Evolutionary conservation across 1,140 invertebrate genomes (phyloP).

Genomic region (Akabosia matsudoensis): DNA sequence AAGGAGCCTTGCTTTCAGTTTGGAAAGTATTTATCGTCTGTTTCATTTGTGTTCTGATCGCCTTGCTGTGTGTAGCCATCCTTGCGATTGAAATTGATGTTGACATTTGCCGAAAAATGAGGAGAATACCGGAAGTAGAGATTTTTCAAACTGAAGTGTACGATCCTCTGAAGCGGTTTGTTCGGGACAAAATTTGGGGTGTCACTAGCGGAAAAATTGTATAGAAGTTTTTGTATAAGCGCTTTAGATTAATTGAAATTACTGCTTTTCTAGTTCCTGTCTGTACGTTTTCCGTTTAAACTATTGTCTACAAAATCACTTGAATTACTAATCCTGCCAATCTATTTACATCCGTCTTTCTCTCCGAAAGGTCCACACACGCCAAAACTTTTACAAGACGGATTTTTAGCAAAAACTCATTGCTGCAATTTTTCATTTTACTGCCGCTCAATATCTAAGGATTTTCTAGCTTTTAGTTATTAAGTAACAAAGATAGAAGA

Average conservation of each 20-base stretch:
- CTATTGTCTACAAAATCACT: not conserved
- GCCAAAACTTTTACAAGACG: not conserved
- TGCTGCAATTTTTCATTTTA: not conserved
- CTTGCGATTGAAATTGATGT: constrained; percentile 44
- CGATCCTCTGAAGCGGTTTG: constrained; percentile 39
- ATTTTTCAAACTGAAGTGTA: constrained; percentile 44
- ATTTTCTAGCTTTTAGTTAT: not conserved
- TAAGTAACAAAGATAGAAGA: not conserved
- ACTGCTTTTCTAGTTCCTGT: not conserved
- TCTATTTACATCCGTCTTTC: not conserved
- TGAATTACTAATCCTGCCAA: constrained; percentile 7
- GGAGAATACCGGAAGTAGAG: constrained; percentile 46
- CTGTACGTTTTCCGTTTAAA: not conserved
- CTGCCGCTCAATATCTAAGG: not conserved
- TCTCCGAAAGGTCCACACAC: constrained; percentile 13
- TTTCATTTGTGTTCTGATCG: constrained; percentile 44
- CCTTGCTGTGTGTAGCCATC: constrained; percentile 40
- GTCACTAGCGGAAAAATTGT: not conserved
- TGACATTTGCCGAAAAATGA: constrained; percentile 45
- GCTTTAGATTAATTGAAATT: not conserved
- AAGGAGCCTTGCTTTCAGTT: constrained; percentile 31
- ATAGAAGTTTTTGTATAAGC: not conserved
- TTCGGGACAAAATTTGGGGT: constrained; percentile 36
- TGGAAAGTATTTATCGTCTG: constrained; percentile 46
- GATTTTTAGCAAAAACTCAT: too few species aligned